A percentile compares a stretch with the other conserved stretches of the same genome.
These are phyloP conservation scores for Galaxias olidus DNA, from an alignment of 2,797 vertebrate genomes.

Conservation along the genomic window DNA sequence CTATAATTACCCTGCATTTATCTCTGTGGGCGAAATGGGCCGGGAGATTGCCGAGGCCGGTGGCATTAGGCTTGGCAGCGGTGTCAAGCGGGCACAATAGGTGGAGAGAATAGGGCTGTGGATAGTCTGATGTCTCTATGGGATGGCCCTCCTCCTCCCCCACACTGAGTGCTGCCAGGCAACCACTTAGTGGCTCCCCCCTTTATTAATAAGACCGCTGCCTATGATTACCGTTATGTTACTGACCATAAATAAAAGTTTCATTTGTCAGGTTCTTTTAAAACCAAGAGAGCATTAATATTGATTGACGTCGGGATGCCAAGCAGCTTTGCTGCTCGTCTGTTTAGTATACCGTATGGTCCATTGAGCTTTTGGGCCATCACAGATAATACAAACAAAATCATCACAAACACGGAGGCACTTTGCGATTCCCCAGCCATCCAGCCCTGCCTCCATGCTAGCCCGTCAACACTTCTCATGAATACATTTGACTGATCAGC, in stretches of 20 bases:
- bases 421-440: conserved; percentile 41
- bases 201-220: conserved; percentile 55
- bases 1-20: conserved; percentile 11
- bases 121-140: conserved; percentile 24
- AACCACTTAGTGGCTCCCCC: conserved; percentile 41
- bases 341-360: conserved; percentile 65
- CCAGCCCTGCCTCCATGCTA: conserved; percentile 39
- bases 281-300: conserved; percentile 73
- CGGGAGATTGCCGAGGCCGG: background rate
- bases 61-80: conserved; percentile 8
- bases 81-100: conserved; percentile 20
- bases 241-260: conserved; percentile 72
- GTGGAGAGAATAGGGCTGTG: conserved; percentile 47
- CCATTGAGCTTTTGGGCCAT: conserved; percentile 77
- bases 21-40: conserved; percentile 5
- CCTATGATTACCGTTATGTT: conserved; percentile 68
- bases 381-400: conserved; percentile 81
- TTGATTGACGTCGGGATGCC: conserved; percentile 68
- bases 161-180: conserved; percentile 58
- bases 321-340: conserved; percentile 69
- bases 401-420: conserved; percentile 71
- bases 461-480: conserved; percentile 67
- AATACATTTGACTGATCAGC: conserved; percentile 69
- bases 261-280: conserved; percentile 73
- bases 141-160: conserved; percentile 30